A percentile compares a stretch with the other conserved stretches of the same genome.
phyloP scores from a whole-genome alignment of 2,888 invertebrate genomes.

The Exephanes ischioxanthus region DNA sequence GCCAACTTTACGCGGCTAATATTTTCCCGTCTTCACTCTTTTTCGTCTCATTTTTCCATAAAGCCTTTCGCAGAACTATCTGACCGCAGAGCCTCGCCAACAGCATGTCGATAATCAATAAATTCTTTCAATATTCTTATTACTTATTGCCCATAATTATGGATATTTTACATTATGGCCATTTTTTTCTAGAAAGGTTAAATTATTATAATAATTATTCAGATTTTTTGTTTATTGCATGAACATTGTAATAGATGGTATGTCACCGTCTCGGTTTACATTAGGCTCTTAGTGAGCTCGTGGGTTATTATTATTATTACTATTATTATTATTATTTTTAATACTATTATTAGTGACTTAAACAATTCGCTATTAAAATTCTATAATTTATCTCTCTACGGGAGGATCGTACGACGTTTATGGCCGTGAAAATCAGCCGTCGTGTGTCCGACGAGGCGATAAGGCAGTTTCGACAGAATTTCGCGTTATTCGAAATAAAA shows the following conservation, averaged over 20 bases:
- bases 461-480: constrained; percentile 2
- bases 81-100: background rate
- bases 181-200: no score
- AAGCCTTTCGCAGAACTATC: constrained; percentile 11
- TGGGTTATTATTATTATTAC: no score
- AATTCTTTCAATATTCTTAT: constrained; percentile 28
- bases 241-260: no score
- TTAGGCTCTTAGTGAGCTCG: no score
- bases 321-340: no score
- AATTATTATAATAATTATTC: no score
- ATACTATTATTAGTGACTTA: no score
- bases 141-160: background rate
- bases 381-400: background rate
- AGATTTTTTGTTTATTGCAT: no score
- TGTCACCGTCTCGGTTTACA: no score
- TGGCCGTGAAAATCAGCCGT: background rate
- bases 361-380: no score
- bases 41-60: constrained; percentile 18
- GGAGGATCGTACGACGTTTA: background rate
- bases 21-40: constrained; percentile 31
- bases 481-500: constrained; percentile 8
- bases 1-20: constrained; percentile 52
- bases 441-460: no score
- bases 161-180: no score
- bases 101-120: constrained; percentile 23